Conservation (phyloP, 2,113 vertebrate species). For the rat (Rattus norvegicus) region GRCr8 NC_086025.1:64466001-64466500, state of each 20-base stretch:
- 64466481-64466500: background rate
- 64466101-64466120: background rate
- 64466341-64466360: slow-evolving; percentile 8
- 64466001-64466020: slow-evolving; percentile 19
- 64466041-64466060: slow-evolving; percentile 40
- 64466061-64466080: background rate
- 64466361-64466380: background rate
- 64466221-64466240: slow-evolving; percentile 38
- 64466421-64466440: background rate
- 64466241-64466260: slow-evolving; percentile 6
- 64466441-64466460: background rate
- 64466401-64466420: background rate
- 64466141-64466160: slow-evolving; percentile 13
- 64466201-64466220: background rate
- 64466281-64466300: background rate
- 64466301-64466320: background rate
- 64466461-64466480: background rate
- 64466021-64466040: slow-evolving; percentile 33
- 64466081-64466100: background rate
- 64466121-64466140: no score
- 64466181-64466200: background rate
- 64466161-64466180: background rate
- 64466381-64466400: background rate
- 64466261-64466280: background rate
- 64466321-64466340: background rate